Evolutionary conservation across 2,797 vertebrate genomes (phyloP), one percentile per base, ranked within the genome.

Genomic region (Crocodylus rhombifer): DNA sequence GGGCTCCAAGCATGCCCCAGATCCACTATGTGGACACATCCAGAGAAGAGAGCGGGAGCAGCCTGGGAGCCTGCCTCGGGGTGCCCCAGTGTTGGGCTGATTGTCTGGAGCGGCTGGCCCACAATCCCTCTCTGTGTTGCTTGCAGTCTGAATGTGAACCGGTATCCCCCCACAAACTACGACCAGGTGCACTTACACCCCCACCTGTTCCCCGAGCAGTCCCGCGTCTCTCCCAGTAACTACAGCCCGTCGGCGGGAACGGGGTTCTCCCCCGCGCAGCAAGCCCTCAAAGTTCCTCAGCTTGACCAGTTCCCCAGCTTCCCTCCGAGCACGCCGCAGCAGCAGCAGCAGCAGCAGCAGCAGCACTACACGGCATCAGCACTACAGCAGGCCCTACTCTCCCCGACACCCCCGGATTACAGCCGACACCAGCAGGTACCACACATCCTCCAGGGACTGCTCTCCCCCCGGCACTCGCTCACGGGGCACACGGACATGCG

Each of bases 381-480:
- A 88, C 98, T 99, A 95, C 99, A 99, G 97, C 99, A 99, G 97
- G 99, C 99, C 18, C 98, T 99, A 97, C 98, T 99, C 26, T 99
- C 99, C 60, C 99, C 99, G 0, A 99, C 99, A 1, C 99, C 99
- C 1, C 97, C 98, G 60, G 99, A 99, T 97, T 99, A 99, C 95
- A 97, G 95, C 71, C 98, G 99, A 90, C 98, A 99, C 96, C 99
- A 99, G 89, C 99, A 99, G 90, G 98, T 99, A 89, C 99, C 99
- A 7, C 99, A 99, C 88, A 99, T 99, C 94, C 98, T 99, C 83
- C 99, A 99, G 98, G 99, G 99, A 96, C 98, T 99, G 90, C 98
- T 99, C 63, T 99, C 99, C 5, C 99, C 99, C 74, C 99, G 99
- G 69, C 99, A 99, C 96, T 99, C 99, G 1, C 98, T 99, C 94